phyloP scores from a whole-genome alignment of 2,888 invertebrate species.

The Temnothorax unifasciatus region DNA sequence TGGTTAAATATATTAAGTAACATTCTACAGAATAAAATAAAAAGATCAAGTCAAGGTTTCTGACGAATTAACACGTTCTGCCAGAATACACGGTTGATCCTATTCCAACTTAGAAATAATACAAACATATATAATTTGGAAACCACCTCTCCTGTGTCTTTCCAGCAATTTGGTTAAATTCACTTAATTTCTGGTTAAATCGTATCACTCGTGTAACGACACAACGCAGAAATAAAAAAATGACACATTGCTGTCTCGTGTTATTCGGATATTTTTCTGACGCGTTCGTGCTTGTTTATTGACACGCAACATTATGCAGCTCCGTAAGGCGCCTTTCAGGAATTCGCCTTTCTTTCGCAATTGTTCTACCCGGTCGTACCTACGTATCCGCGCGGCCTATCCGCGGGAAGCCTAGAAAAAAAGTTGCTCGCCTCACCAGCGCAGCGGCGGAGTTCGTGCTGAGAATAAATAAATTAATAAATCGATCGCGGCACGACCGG shows the following conservation, averaged over 20 bases:
- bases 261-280: constrained; percentile 19
- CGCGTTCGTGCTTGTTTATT: constrained; percentile 38
- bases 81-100: not conserved
- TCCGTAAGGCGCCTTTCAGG: constrained; percentile 32
- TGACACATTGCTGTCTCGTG: not conserved
- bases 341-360: constrained; percentile 50
- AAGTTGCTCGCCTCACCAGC: constrained; percentile 69
- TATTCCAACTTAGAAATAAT: not conserved
- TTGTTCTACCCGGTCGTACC: constrained; percentile 27
- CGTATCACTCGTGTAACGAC: not conserved
- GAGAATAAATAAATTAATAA: constrained; percentile 77
- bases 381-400: not conserved
- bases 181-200: not conserved
- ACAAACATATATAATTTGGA: not conserved
- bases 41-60: not conserved
- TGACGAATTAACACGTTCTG: not conserved
- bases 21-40: not conserved
- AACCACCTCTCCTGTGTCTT: not conserved
- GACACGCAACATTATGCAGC: constrained; percentile 44
- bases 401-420: constrained; percentile 57
- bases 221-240: not conserved
- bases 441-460: constrained; percentile 53
- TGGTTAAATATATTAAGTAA: not conserved
- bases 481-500: constrained; percentile 66
- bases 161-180: not conserved